Evolutionary conservation across 2,888 invertebrate genomes (phyloP), one percentile per base, ranked within the genome.

Genomic region (Cheilosia impressa): DNA sequence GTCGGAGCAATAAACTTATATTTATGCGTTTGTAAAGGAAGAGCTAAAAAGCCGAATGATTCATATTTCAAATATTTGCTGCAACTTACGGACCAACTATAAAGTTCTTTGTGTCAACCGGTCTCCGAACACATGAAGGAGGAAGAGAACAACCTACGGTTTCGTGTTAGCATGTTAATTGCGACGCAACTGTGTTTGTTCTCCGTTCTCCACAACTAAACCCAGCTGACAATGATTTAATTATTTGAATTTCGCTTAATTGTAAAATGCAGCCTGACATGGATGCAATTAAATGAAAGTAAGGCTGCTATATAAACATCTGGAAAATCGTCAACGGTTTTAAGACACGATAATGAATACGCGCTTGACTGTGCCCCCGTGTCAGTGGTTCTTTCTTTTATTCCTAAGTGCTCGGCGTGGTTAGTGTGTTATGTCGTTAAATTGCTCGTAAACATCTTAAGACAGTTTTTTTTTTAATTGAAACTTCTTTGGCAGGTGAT

Each of bases 221-320:
- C 72, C 50, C 78, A 63, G n/a, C 52, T 60, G 72, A 72, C 65
- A 72, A 72, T 79, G 78, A 79, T 72, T 79, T 58, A 72, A 79
- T 65, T 58, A 72, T 57, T 58, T 58, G 27, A 15, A 27, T 57
- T 57, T 41, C 17, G 17, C 55, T 58, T 52, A 66, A 53, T 53
- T 55, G 63, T 47, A 38, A 73, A 69, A 57, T 45, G 22, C 34
- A 55, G 24, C 7, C 55, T 52, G 52, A 47, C 55, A 45, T 53
- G 22, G 38, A 13, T 63, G 45, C 63, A 73, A 63, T 65, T 55
- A 73, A 73, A 45, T 55, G 73, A 73, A 65, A 73, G 73, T 65
- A 53, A 62, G 22, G 10, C 6, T 63, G 45, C 22, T 45, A 50
- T 7, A 24, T 13, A 15, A 5, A 15, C 9, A 19, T 15, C 3